These are phyloP conservation scores for Acanthosepion lycidas DNA, from an alignment of 2,888 invertebrate genomes.

Conservation along the genomic window DNA sequence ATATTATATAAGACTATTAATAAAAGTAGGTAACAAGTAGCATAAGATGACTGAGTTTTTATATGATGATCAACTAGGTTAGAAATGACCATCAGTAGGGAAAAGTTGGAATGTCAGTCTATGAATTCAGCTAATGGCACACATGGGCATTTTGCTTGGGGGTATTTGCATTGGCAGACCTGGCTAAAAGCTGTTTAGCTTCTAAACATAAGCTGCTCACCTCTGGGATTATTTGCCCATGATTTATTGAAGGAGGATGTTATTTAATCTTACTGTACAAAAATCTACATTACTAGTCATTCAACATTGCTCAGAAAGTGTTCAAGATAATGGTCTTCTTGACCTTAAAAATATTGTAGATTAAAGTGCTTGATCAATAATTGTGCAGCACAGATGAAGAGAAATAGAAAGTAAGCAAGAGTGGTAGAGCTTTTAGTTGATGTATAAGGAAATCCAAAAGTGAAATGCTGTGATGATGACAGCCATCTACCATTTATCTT, in stretches of 20 bases:
- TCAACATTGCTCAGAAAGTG: background rate
- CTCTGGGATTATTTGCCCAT: background rate
- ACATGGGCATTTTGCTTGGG: background rate
- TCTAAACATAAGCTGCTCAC: conserved; percentile 1
- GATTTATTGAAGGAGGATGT: conserved; percentile 33
- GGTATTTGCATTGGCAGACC: background rate
- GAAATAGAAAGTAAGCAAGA: background rate
- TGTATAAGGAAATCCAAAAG: background rate
- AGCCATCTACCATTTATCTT: conserved; percentile 6
- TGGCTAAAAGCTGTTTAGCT: conserved; percentile 23
- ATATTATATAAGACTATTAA: background rate
- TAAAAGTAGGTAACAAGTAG: background rate
- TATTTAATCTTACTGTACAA: background rate
- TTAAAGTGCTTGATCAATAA: background rate
- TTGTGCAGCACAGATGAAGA: background rate
- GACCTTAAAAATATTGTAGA: background rate
- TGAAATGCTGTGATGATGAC: conserved; percentile 2
- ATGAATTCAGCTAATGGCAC: background rate
- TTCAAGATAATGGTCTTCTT: background rate
- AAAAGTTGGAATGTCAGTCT: background rate
- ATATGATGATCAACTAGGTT: background rate
- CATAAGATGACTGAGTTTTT: background rate
- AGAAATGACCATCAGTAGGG: background rate
- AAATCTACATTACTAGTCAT: background rate
- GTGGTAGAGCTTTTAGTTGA: background rate